Evolutionary conservation across 2,113 vertebrate species (phyloP).

Genomic region (Podarcis raffonei): DNA sequence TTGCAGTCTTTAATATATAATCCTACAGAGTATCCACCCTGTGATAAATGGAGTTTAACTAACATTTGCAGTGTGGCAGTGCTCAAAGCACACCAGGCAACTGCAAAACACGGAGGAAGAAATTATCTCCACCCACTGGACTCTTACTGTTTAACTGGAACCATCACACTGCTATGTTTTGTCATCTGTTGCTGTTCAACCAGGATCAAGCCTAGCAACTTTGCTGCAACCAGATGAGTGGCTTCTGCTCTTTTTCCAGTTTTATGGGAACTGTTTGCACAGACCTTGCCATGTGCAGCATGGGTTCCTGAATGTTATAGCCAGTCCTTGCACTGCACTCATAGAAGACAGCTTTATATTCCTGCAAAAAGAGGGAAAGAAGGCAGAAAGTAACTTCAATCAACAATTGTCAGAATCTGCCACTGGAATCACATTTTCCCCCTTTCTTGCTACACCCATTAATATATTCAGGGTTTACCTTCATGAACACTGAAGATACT

Average conservation of each 20-base stretch:
- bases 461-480: neutral
- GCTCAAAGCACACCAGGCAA: neutral
- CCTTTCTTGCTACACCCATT: neutral
- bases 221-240: neutral
- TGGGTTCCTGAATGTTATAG: constrained; percentile 76
- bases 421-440: neutral
- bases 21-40: neutral
- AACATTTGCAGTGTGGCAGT: fast-evolving
- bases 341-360: constrained; percentile 82
- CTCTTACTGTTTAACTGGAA: neutral
- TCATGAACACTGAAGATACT: neutral
- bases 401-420: neutral
- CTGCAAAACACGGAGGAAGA: constrained; percentile 11
- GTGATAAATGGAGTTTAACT: neutral
- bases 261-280: neutral
- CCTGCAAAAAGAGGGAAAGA: constrained; percentile 70
- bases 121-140: neutral
- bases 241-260: neutral
- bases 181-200: neutral
- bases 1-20: neutral
- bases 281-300: constrained; percentile 82
- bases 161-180: neutral
- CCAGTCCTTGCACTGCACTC: constrained; percentile 84
- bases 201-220: neutral
- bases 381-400: neutral